A percentile compares a stretch with the other conserved stretches of the same genome.
phyloP scores from a whole-genome alignment of 1,140 invertebrate genomes.

The Himalopsyche phryganea region DNA sequence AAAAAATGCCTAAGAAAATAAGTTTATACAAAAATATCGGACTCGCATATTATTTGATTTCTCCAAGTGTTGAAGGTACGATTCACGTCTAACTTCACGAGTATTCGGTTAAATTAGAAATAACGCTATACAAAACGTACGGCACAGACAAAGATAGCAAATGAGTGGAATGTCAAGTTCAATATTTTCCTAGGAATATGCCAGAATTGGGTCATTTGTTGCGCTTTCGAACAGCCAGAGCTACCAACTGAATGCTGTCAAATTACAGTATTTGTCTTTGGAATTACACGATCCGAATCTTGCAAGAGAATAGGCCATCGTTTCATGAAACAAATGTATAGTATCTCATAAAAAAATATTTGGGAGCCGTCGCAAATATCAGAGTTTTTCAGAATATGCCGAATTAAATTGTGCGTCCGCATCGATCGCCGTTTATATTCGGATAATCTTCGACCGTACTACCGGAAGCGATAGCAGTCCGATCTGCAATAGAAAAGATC shows the following conservation, averaged over 20 bases:
- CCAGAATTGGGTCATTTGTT: not conserved
- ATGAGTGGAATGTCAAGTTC: constrained; percentile 6
- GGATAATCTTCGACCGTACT: constrained; percentile 47
- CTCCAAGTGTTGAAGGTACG: not conserved
- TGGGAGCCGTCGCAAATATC: constrained; percentile 54
- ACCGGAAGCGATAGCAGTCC: constrained; percentile 51
- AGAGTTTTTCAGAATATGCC: constrained; percentile 53
- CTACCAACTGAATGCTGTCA: not conserved
- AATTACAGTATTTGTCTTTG: constrained; percentile 43
- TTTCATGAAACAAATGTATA: constrained; percentile 55
- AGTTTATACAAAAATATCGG: too few species aligned
- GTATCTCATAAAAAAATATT: constrained; percentile 55
- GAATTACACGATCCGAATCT: constrained; percentile 54
- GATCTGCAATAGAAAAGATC: constrained; percentile 52
- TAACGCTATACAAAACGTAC: not conserved
- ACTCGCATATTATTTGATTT: too few species aligned
- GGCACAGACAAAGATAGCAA: not conserved
- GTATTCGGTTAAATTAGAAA: constrained; percentile 2
- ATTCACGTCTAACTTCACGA: not conserved
- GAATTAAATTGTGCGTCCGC: constrained; percentile 50
- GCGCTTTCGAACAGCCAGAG: not conserved
- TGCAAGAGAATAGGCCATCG: constrained; percentile 55
- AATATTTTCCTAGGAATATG: too few species aligned
- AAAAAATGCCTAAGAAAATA: too few species aligned
- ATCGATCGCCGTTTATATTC: constrained; percentile 44